These are phyloP conservation scores for Cygnus olor DNA, from an alignment of 2,797 vertebrate genomes.

Conservation along the genomic window DNA sequence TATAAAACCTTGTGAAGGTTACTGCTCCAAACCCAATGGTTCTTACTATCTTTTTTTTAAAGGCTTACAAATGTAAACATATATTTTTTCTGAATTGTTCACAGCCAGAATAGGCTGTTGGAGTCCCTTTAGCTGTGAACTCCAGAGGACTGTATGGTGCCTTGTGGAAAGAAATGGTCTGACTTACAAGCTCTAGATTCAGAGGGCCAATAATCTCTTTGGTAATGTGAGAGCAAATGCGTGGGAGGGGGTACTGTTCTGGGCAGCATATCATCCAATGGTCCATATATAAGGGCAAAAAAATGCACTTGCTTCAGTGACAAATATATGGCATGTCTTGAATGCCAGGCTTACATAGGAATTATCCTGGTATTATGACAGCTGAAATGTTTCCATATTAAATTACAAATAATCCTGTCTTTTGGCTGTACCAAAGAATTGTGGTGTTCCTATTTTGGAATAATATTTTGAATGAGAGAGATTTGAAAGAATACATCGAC, in stretches of 20 bases:
- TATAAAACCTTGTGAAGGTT: neutral
- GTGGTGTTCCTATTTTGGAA: neutral
- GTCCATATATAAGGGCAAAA: neutral
- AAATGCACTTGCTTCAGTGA: neutral
- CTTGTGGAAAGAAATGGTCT: neutral
- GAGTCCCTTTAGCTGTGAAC: neutral
- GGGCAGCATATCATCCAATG: neutral
- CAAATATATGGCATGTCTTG: conserved; percentile 16
- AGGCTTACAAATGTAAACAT: neutral
- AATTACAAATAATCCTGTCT: conserved; percentile 51
- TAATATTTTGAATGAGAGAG: neutral
- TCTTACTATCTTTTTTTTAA: neutral
- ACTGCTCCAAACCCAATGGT: neutral
- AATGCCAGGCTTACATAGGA: conserved; percentile 24
- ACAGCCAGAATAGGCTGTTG: neutral
- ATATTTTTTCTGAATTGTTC: neutral
- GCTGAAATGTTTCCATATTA: conserved; percentile 56
- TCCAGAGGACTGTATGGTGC: neutral
- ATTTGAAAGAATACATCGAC: neutral
- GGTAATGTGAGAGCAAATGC: neutral
- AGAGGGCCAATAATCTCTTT: neutral
- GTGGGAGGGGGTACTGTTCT: neutral
- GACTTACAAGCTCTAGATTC: neutral
- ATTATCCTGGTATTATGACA: conserved; percentile 40
- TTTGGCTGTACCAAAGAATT: neutral